Evolutionary conservation across 2,888 invertebrate species (phyloP), one percentile per base, ranked within the genome.

Genomic region (Melanchra persicariae): DNA sequence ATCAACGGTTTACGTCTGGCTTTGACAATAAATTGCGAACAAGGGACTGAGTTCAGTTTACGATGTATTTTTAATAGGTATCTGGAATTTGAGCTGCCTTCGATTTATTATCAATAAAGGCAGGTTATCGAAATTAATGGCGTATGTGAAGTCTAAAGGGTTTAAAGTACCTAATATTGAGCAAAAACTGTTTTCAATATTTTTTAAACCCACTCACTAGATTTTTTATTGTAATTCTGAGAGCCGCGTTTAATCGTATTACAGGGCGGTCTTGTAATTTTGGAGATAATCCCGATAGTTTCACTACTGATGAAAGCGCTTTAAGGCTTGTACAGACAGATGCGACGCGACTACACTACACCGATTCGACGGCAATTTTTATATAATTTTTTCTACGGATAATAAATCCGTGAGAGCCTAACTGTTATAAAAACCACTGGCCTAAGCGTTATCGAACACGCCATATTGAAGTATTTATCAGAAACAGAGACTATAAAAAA

Each of bases 61-160:
- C 69, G 34, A 79, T 80, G 55, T 62, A 74, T 62, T 59, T 79
- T 77, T 51, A 60, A n/a, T n/a, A n/a, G n/a, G 69, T 52, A 58
- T 55, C 47, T 55, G 26, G 30, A 68, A 68, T 74, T 77, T 51
- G 55, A 75, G 59, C 37, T 43, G n/a, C 24, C 24, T 26, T 6
- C 49, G n/a, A 77, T 75, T 80, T 75, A 80, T 67, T 68, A 60
- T 49, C 37, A 72, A 64, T 64, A 54, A 51, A 10, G n/a, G 22
- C n/a, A n/a, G 3, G 47, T 40, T 40, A 47, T 79, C n/a, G 1
- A 17, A 22, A 45, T 40, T 6, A 66, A 52, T n/a, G 43, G 61
- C 47, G 26, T 45, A 47, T 34, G 26, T 24, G 7, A 45, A 45
- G 19, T 45, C 45, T 45, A 45, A 45, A 45, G 19, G 6, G 45